A percentile compares a stretch with the other conserved stretches of the same genome.
phyloP scores from a whole-genome alignment of 2,797 vertebrate genomes.

The Halcyon leucocephala region DNA sequence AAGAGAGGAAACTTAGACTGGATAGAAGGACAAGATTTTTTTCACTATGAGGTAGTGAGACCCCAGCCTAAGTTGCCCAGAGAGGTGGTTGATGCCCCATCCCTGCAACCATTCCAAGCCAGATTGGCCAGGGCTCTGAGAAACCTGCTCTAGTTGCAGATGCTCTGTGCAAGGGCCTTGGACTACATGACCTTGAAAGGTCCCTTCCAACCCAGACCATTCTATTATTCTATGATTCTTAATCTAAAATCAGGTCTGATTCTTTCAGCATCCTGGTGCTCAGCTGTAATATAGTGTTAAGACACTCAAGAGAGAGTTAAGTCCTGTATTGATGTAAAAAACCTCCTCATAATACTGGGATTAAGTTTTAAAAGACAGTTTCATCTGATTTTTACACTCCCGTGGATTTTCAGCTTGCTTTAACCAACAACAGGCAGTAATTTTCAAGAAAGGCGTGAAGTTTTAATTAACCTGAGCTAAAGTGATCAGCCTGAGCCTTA shows the following conservation, averaged over 20 bases:
- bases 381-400: not conserved
- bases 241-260: not conserved
- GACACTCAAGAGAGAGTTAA: not conserved
- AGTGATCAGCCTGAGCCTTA: not conserved
- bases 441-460: not conserved
- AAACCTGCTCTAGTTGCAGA: not conserved
- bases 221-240: not conserved
- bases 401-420: not conserved
- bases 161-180: not conserved
- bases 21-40: not conserved
- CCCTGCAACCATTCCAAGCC: not conserved
- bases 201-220: not conserved
- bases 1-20: not conserved
- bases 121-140: not conserved
- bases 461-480: constrained; percentile 15
- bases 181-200: not conserved
- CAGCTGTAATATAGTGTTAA: rapidly evolving
- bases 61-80: not conserved
- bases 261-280: not conserved
- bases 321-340: not conserved
- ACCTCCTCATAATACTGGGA: not conserved
- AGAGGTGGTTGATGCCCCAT: not conserved
- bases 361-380: not conserved
- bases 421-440: not conserved
- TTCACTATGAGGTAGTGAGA: not conserved